phyloP scores from a whole-genome alignment of 1,140 invertebrate genomes.

The Gonatopus flavifemur region DNA sequence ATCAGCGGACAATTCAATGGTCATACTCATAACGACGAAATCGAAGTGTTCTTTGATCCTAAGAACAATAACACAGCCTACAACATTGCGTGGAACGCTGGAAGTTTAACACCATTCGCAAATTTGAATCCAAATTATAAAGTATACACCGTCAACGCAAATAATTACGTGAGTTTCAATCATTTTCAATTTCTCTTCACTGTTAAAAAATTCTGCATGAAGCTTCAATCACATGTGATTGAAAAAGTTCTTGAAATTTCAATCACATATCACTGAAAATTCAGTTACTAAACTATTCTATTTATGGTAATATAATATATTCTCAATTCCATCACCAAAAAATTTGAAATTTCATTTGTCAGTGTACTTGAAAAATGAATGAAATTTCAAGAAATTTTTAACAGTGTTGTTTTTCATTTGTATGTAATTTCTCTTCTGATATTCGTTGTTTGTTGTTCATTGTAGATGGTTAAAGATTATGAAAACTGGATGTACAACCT shows the following conservation, averaged over 20 bases:
- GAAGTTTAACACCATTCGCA: constrained; percentile 68
- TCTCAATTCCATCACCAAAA: too few relatives aligned
- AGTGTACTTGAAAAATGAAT: too few relatives aligned
- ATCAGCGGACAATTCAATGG: constrained; percentile 80
- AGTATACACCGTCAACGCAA: constrained; percentile 69
- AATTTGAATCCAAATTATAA: constrained; percentile 81
- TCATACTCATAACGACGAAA: constrained; percentile 77
- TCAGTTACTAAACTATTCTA: too few relatives aligned
- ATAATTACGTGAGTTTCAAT: constrained; percentile 63
- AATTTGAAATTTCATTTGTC: too few relatives aligned
- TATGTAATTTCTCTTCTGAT: too few relatives aligned
- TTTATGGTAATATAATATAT: constrained; percentile 3
- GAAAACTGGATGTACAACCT: constrained; percentile 78
- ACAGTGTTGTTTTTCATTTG: too few relatives aligned
- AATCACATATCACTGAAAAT: too few relatives aligned
- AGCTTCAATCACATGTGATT: too few relatives aligned
- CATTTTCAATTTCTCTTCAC: neutral
- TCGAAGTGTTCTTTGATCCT: constrained; percentile 66
- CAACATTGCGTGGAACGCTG: constrained; percentile 76
- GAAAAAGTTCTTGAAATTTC: too few relatives aligned
- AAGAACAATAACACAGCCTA: constrained; percentile 58
- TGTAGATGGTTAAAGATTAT: constrained; percentile 67
- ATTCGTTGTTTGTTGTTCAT: too few relatives aligned
- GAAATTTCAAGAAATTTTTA: too few relatives aligned
- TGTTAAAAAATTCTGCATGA: too few relatives aligned